Evolutionary conservation across 2,113 vertebrate species (phyloP), one percentile per base, ranked within the genome.

Genomic region (Myiozetetes cayanensis): DNA sequence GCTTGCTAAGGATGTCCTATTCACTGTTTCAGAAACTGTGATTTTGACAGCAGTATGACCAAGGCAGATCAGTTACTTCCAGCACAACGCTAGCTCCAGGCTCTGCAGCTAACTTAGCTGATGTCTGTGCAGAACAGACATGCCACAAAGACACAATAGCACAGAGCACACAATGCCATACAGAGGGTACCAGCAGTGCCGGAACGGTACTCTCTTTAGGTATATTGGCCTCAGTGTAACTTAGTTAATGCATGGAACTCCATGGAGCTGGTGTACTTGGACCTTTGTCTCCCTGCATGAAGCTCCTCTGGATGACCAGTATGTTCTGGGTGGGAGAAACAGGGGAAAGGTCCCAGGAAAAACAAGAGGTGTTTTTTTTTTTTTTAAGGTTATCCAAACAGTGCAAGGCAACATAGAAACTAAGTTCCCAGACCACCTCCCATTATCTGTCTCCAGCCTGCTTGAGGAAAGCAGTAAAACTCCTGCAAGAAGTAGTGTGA

Each of bases 41-140:
- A 91, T 82, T 93, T 94, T 68, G 74, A 50, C 33, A 89, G 43
- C 55, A 72, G 16, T 87, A 86, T 89, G 66, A 87, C 10, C 1
- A 11, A 80, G 22, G n/a, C 0, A 80, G 83, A 56, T 8, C 41
- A 44, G 24, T 31, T 61, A 59, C 27, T 87, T 91, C 56, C 47
- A 91, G 33, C 17, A 71, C 8, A 80, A 46, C 17, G 43, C 21
- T 43, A 43, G 25, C 70, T 75, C 87, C 55, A 87, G 73, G 10
- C 30, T 92, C 50, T 67, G 76, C 31, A 62, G 46, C 35, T 77
- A 33, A 41, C 12, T 66, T 1, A 6, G 46, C 30, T 62, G n/a
- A 18, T 44, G 31, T 46, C 35, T 71, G 20, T 35, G 23, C 12
- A 33, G 41, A 59, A 39, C 8, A 16, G 43, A 55, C 7, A 8